Conservation (phyloP, 2,113 vertebrate genomes). For the Hippocampus comes region DNA sequence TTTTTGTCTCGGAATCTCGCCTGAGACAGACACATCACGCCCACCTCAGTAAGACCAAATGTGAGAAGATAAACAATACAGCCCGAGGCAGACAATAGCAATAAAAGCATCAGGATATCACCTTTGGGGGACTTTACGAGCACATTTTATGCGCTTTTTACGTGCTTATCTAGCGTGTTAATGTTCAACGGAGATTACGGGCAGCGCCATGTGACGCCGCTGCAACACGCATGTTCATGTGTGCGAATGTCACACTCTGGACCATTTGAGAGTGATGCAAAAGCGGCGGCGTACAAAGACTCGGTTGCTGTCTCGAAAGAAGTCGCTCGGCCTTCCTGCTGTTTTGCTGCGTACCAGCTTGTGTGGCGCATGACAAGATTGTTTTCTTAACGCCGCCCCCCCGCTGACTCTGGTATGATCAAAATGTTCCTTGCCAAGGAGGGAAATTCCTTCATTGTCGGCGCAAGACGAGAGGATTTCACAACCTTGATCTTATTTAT, state of each 20-base stretch:
- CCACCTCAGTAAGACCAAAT: slow-evolving; percentile 5
- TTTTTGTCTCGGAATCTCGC: no score
- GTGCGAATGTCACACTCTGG: background rate
- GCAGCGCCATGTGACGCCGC: slow-evolving; percentile 9
- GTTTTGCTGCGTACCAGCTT: slow-evolving; percentile 41
- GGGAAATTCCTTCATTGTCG: slow-evolving; percentile 67
- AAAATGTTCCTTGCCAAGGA: slow-evolving; percentile 55
- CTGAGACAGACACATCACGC: background rate
- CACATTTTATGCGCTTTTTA: background rate
- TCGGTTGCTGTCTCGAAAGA: no score
- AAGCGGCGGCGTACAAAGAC: background rate
- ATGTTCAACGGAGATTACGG: slow-evolving; percentile 44
- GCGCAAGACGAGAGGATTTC: slow-evolving; percentile 38
- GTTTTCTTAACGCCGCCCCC: slow-evolving; percentile 49
- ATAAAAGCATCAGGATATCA: slow-evolving; percentile 44
- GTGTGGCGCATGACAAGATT: slow-evolving; percentile 25
- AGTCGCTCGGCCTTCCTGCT: background rate
- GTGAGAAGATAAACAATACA: background rate
- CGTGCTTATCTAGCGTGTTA: slow-evolving; percentile 13
- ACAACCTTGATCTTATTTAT: slow-evolving; percentile 28
- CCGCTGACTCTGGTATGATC: slow-evolving; percentile 51
- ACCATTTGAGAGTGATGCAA: background rate
- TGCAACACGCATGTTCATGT: slow-evolving; percentile 15
- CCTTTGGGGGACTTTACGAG: slow-evolving; percentile 3
- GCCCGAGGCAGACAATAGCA: slow-evolving; percentile 9